Percentiles rank a stretch among this genome's conserved stretches.
phyloP scores from a whole-genome alignment of 1,140 invertebrate species.

The Mercenaria mercenaria region DNA sequence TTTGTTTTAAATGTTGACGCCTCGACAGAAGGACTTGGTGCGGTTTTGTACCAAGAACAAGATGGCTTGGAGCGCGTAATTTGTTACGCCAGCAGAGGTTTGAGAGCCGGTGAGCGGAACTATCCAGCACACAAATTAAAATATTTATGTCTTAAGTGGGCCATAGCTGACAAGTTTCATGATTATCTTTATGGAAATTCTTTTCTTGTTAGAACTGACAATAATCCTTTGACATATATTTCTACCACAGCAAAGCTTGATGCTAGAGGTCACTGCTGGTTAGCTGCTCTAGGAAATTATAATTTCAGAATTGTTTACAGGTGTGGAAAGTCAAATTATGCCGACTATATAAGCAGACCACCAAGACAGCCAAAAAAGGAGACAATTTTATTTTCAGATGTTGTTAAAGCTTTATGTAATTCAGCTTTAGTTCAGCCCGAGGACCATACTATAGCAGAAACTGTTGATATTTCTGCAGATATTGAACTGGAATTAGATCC shows the following conservation, averaged over 20 bases:
- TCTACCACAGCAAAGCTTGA: neutral
- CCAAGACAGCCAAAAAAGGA: neutral
- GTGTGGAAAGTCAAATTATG: neutral
- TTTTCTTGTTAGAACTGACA: conserved; percentile 62
- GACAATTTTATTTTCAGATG: neutral
- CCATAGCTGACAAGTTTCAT: conserved; percentile 49
- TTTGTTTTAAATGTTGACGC: conserved; percentile 69
- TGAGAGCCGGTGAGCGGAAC: conserved; percentile 46
- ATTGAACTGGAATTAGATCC: neutral
- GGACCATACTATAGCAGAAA: neutral
- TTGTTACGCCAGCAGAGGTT: conserved; percentile 60
- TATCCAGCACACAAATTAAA: conserved; percentile 61
- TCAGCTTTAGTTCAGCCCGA: neutral
- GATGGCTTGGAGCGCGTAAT: conserved; percentile 67
- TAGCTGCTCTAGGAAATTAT: neutral
- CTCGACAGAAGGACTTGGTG: no score
- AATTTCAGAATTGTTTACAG: neutral
- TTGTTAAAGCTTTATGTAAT: neutral
- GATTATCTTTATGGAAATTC: conserved; percentile 64
- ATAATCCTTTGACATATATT: conserved; percentile 54
- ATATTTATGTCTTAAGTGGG: conserved; percentile 56
- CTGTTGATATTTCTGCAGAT: neutral
- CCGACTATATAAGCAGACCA: neutral
- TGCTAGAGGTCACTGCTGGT: no score
- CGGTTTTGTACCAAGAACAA: conserved; percentile 76